phyloP scores from a whole-genome alignment of 1,140 invertebrate species.

The Whitmania pigra region DNA sequence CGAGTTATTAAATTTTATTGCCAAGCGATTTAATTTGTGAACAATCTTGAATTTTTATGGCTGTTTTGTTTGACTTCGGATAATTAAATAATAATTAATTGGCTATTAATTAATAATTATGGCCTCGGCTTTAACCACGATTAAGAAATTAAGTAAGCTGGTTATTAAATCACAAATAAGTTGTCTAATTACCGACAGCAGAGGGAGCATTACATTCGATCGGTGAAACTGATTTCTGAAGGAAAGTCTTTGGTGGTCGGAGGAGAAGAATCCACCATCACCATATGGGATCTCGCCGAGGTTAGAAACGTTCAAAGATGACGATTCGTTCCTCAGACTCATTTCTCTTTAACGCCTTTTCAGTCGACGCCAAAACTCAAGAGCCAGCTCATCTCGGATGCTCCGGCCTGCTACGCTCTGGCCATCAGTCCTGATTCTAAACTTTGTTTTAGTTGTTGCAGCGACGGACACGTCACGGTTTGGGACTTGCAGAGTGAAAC shows the following conservation, averaged over 20 bases:
- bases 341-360: not conserved
- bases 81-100: no score
- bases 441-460: slow-evolving; percentile 89
- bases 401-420: slow-evolving; percentile 93
- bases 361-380: slow-evolving; percentile 51
- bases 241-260: slow-evolving; percentile 88
- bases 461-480: slow-evolving; percentile 88
- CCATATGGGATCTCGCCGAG: slow-evolving; percentile 82
- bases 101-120: no score
- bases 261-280: slow-evolving; percentile 85
- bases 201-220: slow-evolving; percentile 91
- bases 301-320: slow-evolving; percentile 30
- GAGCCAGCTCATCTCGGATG: slow-evolving; percentile 81
- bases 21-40: not conserved
- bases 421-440: slow-evolving; percentile 92
- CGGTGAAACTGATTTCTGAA: slow-evolving; percentile 89
- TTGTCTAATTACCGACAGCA: slow-evolving; percentile 31
- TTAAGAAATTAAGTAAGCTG: no score
- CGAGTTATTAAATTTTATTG: not conserved
- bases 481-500: slow-evolving; percentile 88
- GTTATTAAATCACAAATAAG: no score
- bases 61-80: no score
- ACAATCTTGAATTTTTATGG: no score
- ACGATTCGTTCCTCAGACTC: no score
- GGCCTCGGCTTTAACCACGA: no score